Evolutionary conservation across 1,140 invertebrate species (phyloP), one percentile per base, ranked within the genome.

Genomic region (Phortica variegata): DNA sequence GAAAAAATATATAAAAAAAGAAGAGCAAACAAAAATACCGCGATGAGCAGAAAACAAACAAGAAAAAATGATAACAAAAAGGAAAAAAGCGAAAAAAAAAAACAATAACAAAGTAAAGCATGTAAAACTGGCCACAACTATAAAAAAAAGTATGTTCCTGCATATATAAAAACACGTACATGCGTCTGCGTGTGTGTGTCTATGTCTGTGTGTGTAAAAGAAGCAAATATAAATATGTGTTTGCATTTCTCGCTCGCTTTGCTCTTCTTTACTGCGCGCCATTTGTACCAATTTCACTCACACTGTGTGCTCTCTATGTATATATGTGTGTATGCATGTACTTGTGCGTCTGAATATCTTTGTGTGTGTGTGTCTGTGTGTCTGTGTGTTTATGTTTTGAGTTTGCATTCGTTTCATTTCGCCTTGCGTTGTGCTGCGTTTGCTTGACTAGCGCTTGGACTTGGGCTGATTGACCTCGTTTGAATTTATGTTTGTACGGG

Each of bases 401-500:
- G 9, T 36, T 43, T 31, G 15, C 34, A 16, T 37, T 49, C 31
- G 40, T 34, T 36, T 34, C 18, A 15, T 18, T 38, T 17, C 12
- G 8, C 21, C 8, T 39, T 8, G 18, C 10, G 18, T 8, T 16
- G 2, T 44, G 43, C 32, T 36, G 2, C 9, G 16, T 23, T 15
- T 8, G 10, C 39, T 4, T 9, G 6, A n/a, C 37, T 21, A 45
- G 33, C 10, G 15, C 43, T 18, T n/a, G n/a, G n/a, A n/a, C n/a
- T n/a, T n/a, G n/a, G n/a, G n/a, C n/a, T n/a, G n/a, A n/a, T n/a
- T n/a, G 5, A 26, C 23, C 23, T 6, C 23, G n/a, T 26, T 26
- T 26, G 10, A 41, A 47, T 52, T 74, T 74, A 74, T 74, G 72
- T 75, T 56, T 75, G 61, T 3, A 75, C 72, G 26, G 65, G 68